Conservation (phyloP, 2,797 vertebrate species). For the Sardinella longiceps region DNA sequence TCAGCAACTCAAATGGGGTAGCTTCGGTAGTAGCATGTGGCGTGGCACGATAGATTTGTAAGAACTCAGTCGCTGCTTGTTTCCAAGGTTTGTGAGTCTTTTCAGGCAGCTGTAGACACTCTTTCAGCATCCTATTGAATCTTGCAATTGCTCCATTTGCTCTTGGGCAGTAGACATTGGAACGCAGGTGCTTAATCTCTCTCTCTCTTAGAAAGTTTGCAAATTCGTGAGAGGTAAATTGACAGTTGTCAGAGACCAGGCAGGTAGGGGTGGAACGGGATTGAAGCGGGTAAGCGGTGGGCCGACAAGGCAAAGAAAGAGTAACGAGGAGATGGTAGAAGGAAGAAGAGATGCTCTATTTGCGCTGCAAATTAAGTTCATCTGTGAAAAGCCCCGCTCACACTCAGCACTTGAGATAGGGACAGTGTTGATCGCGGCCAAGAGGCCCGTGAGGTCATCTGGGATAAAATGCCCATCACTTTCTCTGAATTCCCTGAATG, state of each 20-base stretch:
- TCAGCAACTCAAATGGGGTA: constrained; percentile 35
- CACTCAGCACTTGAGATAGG: too few species aligned
- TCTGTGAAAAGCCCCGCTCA: too few species aligned
- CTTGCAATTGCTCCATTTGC: constrained; percentile 38
- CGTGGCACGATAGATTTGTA: constrained; percentile 32
- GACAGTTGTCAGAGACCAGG: constrained; percentile 33
- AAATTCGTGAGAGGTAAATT: constrained; percentile 32
- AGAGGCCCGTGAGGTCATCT: too few species aligned
- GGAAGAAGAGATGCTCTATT: too few species aligned
- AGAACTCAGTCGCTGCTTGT: constrained; percentile 38
- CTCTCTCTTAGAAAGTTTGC: constrained; percentile 16
- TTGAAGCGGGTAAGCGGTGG: too few species aligned
- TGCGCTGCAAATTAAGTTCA: too few species aligned
- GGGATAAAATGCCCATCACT: too few species aligned
- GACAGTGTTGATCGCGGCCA: too few species aligned
- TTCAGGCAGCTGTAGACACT: too few species aligned
- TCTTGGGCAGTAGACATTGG: constrained; percentile 35
- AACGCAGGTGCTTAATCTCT: constrained; percentile 32
- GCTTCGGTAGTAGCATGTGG: constrained; percentile 37
- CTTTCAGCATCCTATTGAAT: constrained; percentile 28
- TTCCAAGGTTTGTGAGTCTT: constrained; percentile 37
- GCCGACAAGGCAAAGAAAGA: too few species aligned
- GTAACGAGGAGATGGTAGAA: too few species aligned
- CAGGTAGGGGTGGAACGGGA: neutral
- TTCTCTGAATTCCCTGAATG: too few species aligned